Evolutionary conservation across 2,113 vertebrate genomes (phyloP).

Genomic region (Tachycineta bicolor): DNA sequence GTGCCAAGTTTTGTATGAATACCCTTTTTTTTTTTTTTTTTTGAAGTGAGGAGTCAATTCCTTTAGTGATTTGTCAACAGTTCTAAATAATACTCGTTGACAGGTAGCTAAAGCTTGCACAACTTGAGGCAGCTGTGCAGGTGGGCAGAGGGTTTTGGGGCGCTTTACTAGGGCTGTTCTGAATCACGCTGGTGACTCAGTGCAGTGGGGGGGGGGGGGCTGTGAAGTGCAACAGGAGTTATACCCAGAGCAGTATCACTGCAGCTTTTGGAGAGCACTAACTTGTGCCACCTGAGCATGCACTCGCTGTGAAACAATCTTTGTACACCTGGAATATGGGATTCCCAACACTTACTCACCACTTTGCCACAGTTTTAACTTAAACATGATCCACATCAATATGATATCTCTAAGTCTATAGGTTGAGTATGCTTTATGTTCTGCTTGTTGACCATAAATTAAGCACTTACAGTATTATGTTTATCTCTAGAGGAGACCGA

Average conservation of each 20-base stretch:
- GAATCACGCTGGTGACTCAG: neutral
- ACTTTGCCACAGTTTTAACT: neutral
- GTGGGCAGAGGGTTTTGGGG: neutral
- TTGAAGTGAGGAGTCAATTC: neutral
- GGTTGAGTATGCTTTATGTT: neutral
- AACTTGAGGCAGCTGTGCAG: neutral
- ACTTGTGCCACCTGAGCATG: neutral
- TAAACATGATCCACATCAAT: neutral
- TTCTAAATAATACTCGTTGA: constrained; percentile 50
- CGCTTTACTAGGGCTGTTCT: neutral
- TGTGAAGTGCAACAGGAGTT: neutral
- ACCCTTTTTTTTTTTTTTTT: neutral
- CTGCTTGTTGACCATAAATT: neutral
- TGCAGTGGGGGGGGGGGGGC: neutral
- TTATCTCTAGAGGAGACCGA: neutral
- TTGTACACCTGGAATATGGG: neutral
- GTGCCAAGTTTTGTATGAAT: constrained; percentile 13
- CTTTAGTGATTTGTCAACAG: constrained; percentile 45
- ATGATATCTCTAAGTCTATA: neutral
- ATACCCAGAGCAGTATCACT: neutral
- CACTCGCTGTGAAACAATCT: neutral
- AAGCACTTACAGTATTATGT: neutral
- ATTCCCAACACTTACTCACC: neutral
- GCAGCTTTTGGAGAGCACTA: neutral
- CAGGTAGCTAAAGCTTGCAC: neutral